Conservation (phyloP, 1,140 invertebrate genomes). For the Psilanteris sp. region DNA sequence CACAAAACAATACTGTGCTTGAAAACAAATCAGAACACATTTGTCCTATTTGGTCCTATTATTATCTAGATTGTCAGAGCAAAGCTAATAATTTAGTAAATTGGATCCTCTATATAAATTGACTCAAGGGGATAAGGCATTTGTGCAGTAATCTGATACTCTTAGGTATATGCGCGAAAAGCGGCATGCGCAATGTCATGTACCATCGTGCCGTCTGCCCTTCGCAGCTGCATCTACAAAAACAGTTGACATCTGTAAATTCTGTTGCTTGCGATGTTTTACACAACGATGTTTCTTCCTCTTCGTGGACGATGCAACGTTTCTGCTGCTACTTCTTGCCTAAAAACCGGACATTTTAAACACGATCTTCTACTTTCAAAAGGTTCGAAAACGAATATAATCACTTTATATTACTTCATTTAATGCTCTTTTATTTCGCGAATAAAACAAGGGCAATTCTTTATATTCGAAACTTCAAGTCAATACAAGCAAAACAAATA, state of each 20-base stretch:
- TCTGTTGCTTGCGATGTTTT: conserved; percentile 50
- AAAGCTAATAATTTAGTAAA: conserved; percentile 65
- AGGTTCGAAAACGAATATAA: conserved; percentile 6
- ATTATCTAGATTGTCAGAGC: conserved; percentile 46
- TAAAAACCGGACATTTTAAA: conserved; percentile 9
- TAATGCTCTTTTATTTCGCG: not conserved
- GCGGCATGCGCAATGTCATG: conserved; percentile 52
- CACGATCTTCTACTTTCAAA: not conserved
- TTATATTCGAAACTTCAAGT: too few relatives aligned
- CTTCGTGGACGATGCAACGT: conserved; percentile 1
- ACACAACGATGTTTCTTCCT: conserved; percentile 36
- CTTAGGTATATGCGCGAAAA: conserved; percentile 52
- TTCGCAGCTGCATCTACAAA: conserved; percentile 65
- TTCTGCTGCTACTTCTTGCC: conserved; percentile 15
- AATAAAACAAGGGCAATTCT: not conserved
- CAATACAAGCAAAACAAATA: too few relatives aligned
- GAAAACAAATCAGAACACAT: conserved; percentile 19
- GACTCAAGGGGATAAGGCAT: conserved; percentile 57
- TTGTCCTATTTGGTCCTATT: conserved; percentile 46
- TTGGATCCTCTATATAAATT: conserved; percentile 58
- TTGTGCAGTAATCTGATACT: conserved; percentile 64
- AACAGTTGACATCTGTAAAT: conserved; percentile 71
- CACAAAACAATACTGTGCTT: conserved; percentile 11
- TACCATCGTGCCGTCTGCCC: conserved; percentile 35
- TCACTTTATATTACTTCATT: conserved; percentile 9